Conservation (phyloP, 2,797 vertebrate species). For the Phylloscopus collybita region DNA sequence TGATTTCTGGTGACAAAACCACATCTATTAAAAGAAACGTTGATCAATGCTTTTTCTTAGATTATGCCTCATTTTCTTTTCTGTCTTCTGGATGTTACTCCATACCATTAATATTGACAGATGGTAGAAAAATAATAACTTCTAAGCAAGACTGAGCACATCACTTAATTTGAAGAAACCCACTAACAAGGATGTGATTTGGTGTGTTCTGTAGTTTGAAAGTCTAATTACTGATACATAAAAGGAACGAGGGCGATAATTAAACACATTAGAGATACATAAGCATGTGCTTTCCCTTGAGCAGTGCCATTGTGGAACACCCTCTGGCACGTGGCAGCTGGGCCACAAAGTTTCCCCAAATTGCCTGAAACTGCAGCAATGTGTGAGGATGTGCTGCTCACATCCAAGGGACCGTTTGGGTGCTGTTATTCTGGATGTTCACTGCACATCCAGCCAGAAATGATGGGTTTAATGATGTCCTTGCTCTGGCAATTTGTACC, state of each 20-base stretch:
- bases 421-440: neutral
- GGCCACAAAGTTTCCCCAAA: neutral
- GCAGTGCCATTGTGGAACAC: neutral
- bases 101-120: neutral
- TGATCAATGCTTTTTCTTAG: neutral
- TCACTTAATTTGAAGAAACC: neutral
- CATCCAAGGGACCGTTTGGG: neutral
- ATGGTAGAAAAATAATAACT: neutral
- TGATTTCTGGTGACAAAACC: neutral
- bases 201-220: neutral
- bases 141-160: neutral
- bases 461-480: slow-evolving; percentile 33
- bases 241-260: neutral
- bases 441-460: neutral
- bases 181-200: neutral
- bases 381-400: neutral
- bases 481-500: slow-evolving; percentile 23
- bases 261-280: neutral
- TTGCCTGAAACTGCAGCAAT: neutral
- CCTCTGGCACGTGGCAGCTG: neutral
- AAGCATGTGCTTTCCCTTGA: neutral
- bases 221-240: neutral
- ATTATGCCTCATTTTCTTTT: neutral
- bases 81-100: neutral
- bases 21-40: neutral